Evolutionary conservation across 1,140 invertebrate species (phyloP), one percentile per base, ranked within the genome.

Genomic region (Lepidostoma basale): DNA sequence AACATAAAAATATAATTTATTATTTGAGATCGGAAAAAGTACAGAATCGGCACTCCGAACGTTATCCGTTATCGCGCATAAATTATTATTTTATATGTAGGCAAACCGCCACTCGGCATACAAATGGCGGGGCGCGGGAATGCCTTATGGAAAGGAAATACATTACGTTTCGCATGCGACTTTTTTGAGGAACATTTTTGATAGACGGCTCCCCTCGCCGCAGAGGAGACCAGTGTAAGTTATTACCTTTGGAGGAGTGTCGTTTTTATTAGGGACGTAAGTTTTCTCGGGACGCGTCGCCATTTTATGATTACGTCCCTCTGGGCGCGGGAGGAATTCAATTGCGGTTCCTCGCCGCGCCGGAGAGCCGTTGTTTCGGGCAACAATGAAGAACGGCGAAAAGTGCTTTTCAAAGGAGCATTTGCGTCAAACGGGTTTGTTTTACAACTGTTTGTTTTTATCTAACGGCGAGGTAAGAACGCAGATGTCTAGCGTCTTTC

Each of bases 1-100:
- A 49, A 49, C 9, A 12, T 22, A 22, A 18, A 49, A 49, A 49
- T 49, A 49, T n/a, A n/a, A n/a, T 49, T 49, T 49, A 49, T 49
- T 49, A 49, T 49, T 20, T 23, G 23, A 18, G 22, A 12, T 49
- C 45, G 45, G 23, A 23, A 54, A 28, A 54, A 54, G 26, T 33
- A 54, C 26, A 28, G 26, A 54, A 54, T 54, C 49, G 54, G 54
- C 54, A 36, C 59, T 20, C 40, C 12, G 22, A 16, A 62, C 22
- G 59, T 45, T 62, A 62, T 67, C 47, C 58, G 28, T 59, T 65
- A 70, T 70, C 68, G 63, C 56, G 63, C 62, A 70, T 70, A 70
- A 70, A 70, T 70, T 70, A 70, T 70, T 70, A 67, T 70, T 70
- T 67, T 70, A 70, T 70, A 67, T 26, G 56, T 52, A 62, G 67